Evolutionary conservation across 2,113 vertebrate species (phyloP), one percentile per base, ranked within the genome.

Genomic region (Scortum barcoo): DNA sequence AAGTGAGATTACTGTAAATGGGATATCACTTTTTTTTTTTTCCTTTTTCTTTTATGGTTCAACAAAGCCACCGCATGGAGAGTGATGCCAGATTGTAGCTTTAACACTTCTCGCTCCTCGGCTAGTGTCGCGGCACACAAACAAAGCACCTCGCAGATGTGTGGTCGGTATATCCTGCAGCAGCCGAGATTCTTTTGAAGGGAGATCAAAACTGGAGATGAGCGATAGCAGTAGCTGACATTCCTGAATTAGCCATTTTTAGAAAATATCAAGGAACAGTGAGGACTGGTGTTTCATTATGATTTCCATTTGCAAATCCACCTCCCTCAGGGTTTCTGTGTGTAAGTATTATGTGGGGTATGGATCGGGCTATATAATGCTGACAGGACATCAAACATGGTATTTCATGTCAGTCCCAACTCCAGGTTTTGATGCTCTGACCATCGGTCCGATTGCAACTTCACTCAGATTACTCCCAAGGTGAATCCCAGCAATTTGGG

Each of bases 181-280:
- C 51, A n/a, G 53, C 57, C 28, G 57, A 48, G 24, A 28, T 5
- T 54, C 38, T 69, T 36, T 28, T 71, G 48, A 85, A 40, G 26
- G 51, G 28, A 65, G 72, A 81, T 86, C 72, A 73, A 0, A 87
- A 72, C n/a, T 44, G 61, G 9, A 44, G 28, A 70, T 22, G 77
- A 77, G 48, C 2, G 8, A 63, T 6, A 10, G 42, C 20, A 82
- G 66, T 10, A 65, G 46, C 76, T 40, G 38, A 48, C 75, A 62
- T 73, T 40, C 48, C 33, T 33, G 38, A 44, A 50, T 48, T n/a
- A 26, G 24, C 75, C 88, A 88, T 89, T 86, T 87, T 85, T 82
- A 81, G 87, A 80, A 12, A n/a, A 54, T 50, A 71, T 69, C 38
- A 75, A 51, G 46, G n/a, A 28, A 70, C 40, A 22, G 57, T 12